Base-by-base conservation (phyloP, 2,888 invertebrate genomes). In the Cordilura impudica region DNA sequence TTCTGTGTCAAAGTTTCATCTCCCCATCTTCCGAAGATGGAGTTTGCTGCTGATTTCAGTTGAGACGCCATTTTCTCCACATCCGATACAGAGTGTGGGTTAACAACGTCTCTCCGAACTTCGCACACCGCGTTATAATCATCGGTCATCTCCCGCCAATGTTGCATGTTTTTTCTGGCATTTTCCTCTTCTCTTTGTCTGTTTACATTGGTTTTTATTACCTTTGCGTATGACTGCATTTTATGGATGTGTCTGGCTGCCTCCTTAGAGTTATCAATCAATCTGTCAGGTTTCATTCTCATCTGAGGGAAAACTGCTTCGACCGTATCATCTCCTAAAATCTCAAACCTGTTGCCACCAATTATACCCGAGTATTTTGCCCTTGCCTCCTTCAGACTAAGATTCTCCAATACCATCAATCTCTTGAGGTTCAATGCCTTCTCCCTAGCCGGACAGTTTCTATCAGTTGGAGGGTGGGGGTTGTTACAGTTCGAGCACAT, bases 331-430 rank as follows among this genome's bases (percentile, higher is more conserved):
- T 61, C 47, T 0, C 47, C 29, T 12, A 61, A 3, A 4, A 47
- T 47, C 8, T 61, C 29, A n/a, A 61, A 61, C n/a, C 45, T 26
- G 6, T 61, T 47, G n/a, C n/a, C n/a, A n/a, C n/a, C n/a, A n/a
- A n/a, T n/a, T n/a, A n/a, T n/a, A n/a, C n/a, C n/a, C n/a, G n/a
- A n/a, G n/a, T n/a, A n/a, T n/a, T n/a, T n/a, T n/a, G n/a, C n/a
- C n/a, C n/a, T n/a, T n/a, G n/a, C n/a, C n/a, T n/a, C n/a, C n/a
- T n/a, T n/a, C n/a, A n/a, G n/a, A n/a, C n/a, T n/a, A n/a, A n/a
- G n/a, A n/a, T n/a, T n/a, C n/a, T n/a, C n/a, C n/a, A n/a, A n/a
- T n/a, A n/a, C n/a, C n/a, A n/a, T n/a, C n/a, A n/a, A n/a, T n/a
- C n/a, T n/a, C n/a, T n/a, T n/a, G n/a, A n/a, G n/a, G n/a, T n/a